phyloP scores from a whole-genome alignment of 2,113 vertebrate genomes.

The Otis tarda region DNA sequence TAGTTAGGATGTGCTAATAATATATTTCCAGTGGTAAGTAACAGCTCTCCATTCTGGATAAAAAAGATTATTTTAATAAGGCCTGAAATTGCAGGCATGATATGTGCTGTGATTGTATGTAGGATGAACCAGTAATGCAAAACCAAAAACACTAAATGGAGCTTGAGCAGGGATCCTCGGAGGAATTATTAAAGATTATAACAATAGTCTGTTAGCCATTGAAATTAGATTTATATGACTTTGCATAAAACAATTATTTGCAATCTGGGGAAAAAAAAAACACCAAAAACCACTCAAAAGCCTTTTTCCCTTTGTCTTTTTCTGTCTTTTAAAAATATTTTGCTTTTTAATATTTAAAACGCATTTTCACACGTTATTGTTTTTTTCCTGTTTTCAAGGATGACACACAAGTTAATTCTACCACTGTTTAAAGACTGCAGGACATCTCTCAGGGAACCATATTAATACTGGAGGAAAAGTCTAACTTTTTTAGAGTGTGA shows the following conservation, averaged over 20 bases:
- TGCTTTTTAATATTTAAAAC: slow-evolving; percentile 49
- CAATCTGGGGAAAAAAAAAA: not conserved
- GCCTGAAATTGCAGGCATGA: slow-evolving; percentile 14
- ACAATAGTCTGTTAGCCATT: not conserved
- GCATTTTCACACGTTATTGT: not conserved
- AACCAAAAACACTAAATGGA: slow-evolving; percentile 45
- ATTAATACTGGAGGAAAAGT: not conserved
- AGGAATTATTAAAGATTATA: slow-evolving; percentile 32
- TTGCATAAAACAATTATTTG: not conserved
- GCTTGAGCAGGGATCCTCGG: not conserved
- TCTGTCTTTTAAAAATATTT: not conserved
- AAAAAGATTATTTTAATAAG: slow-evolving; percentile 67
- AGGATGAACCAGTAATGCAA: slow-evolving; percentile 31
- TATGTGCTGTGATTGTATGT: slow-evolving; percentile 20
- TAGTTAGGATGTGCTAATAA: slow-evolving; percentile 41
- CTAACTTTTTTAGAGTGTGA: not conserved
- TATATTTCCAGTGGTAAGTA: slow-evolving; percentile 42
- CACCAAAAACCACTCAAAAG: not conserved
- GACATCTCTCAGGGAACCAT: not conserved
- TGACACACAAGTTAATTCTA: not conserved
- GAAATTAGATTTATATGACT: slow-evolving; percentile 16
- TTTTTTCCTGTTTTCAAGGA: not conserved
- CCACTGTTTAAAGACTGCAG: not conserved
- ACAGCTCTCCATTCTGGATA: not conserved
- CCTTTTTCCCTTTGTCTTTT: not conserved